Percentiles rank a stretch among this genome's conserved stretches.
Evolutionary conservation across 2,888 invertebrate species (phyloP).

Genomic region (Habrosyne pyritoides): DNA sequence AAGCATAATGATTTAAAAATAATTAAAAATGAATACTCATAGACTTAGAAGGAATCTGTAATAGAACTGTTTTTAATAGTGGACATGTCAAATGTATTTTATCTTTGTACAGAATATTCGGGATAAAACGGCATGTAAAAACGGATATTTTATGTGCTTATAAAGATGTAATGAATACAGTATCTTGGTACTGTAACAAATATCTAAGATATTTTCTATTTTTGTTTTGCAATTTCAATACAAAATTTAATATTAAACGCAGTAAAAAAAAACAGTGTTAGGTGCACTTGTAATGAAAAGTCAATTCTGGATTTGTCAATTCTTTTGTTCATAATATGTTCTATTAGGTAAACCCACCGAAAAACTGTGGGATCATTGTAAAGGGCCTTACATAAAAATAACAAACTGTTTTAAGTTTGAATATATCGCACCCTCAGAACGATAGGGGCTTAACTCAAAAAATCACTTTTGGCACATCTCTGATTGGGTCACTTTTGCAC

Average conservation of each 20-base stretch:
- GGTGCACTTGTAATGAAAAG: constrained; percentile 27
- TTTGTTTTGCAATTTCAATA: neutral
- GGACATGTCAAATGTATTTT: constrained; percentile 18
- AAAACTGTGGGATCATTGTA: constrained; percentile 39
- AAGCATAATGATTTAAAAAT: constrained; percentile 63
- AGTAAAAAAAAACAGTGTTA: neutral
- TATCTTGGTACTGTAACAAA: neutral
- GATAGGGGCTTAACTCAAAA: too few species aligned
- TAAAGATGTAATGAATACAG: neutral
- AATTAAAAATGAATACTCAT: constrained; percentile 71
- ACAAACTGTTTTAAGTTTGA: constrained; percentile 27
- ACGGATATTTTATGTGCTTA: neutral
- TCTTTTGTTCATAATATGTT: constrained; percentile 32
- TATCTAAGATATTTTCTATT: neutral
- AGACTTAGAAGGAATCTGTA: constrained; percentile 56
- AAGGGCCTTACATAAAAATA: constrained; percentile 27
- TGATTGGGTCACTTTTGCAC: too few species aligned
- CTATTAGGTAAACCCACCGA: constrained; percentile 47
- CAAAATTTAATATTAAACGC: neutral
- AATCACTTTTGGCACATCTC: too few species aligned
- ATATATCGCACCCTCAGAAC: too few species aligned
- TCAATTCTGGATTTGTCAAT: constrained; percentile 61
- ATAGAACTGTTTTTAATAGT: constrained; percentile 34
- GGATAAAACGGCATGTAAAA: neutral
- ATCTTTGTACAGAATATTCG: neutral